Conservation (phyloP, 2,797 vertebrate genomes). For the Novumbra hubbsi region DNA sequence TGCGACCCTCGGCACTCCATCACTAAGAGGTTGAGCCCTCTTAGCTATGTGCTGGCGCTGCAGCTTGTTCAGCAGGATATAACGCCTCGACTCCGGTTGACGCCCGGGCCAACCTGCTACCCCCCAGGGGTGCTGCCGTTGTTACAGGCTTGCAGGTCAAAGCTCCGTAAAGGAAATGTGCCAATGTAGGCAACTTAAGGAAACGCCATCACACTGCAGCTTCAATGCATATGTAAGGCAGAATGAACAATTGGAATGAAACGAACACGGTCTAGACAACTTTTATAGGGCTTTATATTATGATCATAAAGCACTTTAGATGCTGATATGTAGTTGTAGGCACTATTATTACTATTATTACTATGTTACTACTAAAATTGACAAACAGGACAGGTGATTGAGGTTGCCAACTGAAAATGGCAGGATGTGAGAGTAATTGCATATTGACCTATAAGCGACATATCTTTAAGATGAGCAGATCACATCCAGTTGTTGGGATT, state of each 20-base stretch:
- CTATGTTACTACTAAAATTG: too few relatives aligned
- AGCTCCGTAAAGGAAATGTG: not conserved
- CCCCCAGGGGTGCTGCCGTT: constrained; percentile 7
- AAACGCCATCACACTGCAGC: not conserved
- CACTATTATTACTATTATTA: not conserved
- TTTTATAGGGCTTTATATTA: too few relatives aligned
- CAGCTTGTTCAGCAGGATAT: constrained; percentile 10
- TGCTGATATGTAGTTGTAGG: not conserved
- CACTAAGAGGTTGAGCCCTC: constrained; percentile 6
- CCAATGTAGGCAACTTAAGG: not conserved
- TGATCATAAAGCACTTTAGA: too few relatives aligned
- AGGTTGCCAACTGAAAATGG: not conserved
- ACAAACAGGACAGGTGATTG: not conserved
- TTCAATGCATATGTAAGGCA: not conserved
- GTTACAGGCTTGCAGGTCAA: not conserved
- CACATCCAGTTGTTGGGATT: constrained; percentile 14
- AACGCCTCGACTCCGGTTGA: constrained; percentile 12
- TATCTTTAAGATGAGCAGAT: constrained; percentile 18
- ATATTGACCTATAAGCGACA: constrained; percentile 21
- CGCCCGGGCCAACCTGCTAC: constrained; percentile 3
- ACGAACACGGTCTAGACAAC: too few relatives aligned
- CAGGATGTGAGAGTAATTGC: constrained; percentile 18
- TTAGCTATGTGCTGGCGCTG: not conserved
- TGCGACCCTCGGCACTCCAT: not conserved
- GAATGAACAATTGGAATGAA: too few relatives aligned